phyloP scores from a whole-genome alignment of 1,140 invertebrate genomes.

The Drosophila pruinosa region DNA sequence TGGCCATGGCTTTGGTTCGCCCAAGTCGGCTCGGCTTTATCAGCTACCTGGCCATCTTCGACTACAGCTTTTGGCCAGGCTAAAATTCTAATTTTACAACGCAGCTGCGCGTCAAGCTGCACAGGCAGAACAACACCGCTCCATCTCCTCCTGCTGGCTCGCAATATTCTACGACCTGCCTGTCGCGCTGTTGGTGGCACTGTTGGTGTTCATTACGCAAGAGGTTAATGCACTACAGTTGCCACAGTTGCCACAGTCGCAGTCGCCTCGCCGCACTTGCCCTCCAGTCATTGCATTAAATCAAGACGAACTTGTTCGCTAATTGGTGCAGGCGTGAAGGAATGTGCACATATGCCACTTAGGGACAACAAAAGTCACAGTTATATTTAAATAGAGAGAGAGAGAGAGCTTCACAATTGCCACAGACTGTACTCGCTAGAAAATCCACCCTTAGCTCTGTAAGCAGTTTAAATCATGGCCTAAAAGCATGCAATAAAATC shows the following conservation, averaged over 20 bases:
- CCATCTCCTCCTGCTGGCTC: neutral
- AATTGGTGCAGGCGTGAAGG: conserved; percentile 48
- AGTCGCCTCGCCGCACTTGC: conserved; percentile 32
- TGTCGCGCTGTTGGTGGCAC: conserved; percentile 70
- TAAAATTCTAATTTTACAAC: conserved; percentile 73
- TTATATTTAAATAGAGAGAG: neutral
- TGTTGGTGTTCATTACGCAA: conserved; percentile 80
- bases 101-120: conserved; percentile 68
- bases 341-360: conserved; percentile 42
- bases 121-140: conserved; percentile 20
- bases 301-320: conserved; percentile 58
- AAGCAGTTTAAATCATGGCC: conserved; percentile 8
- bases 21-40: conserved; percentile 20
- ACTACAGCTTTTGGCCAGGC: conserved; percentile 21
- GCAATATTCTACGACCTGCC: conserved; percentile 20
- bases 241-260: conserved; percentile 34
- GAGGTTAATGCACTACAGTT: conserved; percentile 68
- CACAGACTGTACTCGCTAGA: neutral
- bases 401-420: neutral
- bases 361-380: conserved; percentile 26
- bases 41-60: conserved; percentile 44
- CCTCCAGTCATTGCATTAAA: conserved; percentile 53
- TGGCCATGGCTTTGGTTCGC: conserved; percentile 32
- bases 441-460: neutral
- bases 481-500: conserved; percentile 43